These are phyloP conservation scores for Norana najaformis DNA, from an alignment of 2,888 invertebrate genomes.

Conservation along the genomic window DNA sequence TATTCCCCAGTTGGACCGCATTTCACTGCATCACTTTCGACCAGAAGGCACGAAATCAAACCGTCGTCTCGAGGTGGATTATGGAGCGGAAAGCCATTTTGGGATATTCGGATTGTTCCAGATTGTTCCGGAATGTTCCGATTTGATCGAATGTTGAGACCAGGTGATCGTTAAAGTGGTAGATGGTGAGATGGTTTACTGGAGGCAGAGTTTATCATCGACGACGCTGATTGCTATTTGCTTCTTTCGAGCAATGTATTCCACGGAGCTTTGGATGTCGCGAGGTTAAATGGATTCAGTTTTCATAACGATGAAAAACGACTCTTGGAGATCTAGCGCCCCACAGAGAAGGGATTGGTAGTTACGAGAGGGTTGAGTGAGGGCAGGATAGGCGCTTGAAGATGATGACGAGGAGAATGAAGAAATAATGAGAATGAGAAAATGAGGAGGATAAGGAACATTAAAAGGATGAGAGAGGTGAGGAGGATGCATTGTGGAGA, in stretches of 20 bases:
- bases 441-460: neutral
- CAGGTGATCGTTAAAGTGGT: neutral
- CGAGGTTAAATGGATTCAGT: neutral
- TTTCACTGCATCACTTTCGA: neutral
- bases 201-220: neutral
- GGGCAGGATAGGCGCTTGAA: neutral
- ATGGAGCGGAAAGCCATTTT: neutral
- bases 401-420: neutral
- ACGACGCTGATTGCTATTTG: neutral
- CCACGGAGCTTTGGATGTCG: neutral
- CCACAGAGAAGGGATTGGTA: neutral
- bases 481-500: neutral
- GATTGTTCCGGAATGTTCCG: neutral
- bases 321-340: neutral
- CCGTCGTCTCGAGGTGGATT: too few relatives aligned
- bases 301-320: neutral
- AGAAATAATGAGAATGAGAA: neutral
- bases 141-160: neutral
- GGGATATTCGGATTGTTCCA: neutral
- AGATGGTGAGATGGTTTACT: neutral
- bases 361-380: neutral
- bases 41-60: too few relatives aligned
- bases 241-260: neutral
- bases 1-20: neutral
- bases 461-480: neutral